Evolutionary conservation across 2,113 vertebrate species (phyloP).

Genomic region (Gasterosteus aculeatus): DNA sequence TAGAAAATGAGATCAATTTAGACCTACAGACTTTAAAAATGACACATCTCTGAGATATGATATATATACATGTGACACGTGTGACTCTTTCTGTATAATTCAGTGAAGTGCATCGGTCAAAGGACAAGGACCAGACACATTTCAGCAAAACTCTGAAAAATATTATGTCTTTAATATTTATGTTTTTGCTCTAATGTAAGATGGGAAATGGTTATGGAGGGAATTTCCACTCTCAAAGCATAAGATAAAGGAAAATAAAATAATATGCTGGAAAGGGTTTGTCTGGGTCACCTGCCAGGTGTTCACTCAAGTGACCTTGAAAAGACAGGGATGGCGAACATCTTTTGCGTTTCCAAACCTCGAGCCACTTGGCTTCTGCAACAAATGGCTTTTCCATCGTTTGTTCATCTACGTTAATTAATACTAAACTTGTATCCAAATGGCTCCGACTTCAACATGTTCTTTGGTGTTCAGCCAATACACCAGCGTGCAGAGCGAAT

Average conservation of each 20-base stretch:
- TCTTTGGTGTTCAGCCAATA: not conserved
- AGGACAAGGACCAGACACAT: conserved; percentile 8
- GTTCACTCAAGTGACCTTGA: conserved; percentile 13
- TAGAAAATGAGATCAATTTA: conserved; percentile 49
- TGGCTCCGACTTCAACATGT: not conserved
- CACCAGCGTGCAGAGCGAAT: not conserved
- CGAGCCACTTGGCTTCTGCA: not conserved
- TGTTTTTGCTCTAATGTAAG: not conserved
- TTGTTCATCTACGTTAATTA: not conserved
- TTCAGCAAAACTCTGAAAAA: not conserved
- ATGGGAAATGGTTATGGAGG: not conserved
- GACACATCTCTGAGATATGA: conserved; percentile 53
- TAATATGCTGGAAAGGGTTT: not conserved
- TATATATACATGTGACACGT: not conserved
- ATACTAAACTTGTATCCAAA: not conserved
- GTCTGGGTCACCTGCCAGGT: not conserved
- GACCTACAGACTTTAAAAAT: conserved; percentile 58
- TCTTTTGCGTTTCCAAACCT: not conserved
- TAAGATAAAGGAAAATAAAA: not conserved
- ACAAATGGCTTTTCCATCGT: not conserved
- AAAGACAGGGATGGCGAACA: not conserved
- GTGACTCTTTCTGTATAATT: not conserved
- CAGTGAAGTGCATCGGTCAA: conserved; percentile 4
- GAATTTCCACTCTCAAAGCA: not conserved
- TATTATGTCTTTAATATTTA: conserved; percentile 6